A percentile compares a stretch with the other conserved stretches of the same genome.
phyloP scores from a whole-genome alignment of 64 coral and sea anemone genomes.

The Acropora tenuis region DNA sequence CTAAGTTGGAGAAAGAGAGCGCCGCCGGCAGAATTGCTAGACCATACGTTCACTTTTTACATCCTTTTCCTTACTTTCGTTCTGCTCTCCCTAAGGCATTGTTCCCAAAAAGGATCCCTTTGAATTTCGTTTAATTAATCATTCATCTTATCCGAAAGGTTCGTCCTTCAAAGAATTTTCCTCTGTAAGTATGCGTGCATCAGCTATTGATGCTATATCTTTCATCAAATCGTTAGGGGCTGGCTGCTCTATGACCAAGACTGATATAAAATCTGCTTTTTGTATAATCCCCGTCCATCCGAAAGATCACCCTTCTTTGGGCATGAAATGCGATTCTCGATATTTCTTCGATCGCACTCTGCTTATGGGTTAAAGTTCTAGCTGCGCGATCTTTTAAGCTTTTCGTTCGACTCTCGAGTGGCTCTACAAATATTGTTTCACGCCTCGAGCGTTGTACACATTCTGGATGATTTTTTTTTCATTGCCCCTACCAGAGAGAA shows the following conservation, averaged over 20 bases:
- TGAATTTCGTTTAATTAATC: too few relatives aligned
- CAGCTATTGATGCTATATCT: neutral
- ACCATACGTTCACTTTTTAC: too few relatives aligned
- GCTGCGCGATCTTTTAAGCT: neutral
- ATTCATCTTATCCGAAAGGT: too few relatives aligned
- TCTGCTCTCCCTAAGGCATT: too few relatives aligned
- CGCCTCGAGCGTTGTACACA: neutral
- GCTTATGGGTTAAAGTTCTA: neutral
- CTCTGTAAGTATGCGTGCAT: neutral
- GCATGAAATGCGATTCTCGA: neutral
- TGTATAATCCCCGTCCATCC: neutral
- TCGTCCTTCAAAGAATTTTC: neutral
- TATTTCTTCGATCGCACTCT: neutral
- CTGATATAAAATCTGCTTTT: neutral
- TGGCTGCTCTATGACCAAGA: neutral
- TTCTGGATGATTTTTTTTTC: neutral
- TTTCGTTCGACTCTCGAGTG: neutral
- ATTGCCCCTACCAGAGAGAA: neutral
- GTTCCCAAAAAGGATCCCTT: too few relatives aligned
- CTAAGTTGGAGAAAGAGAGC: too few relatives aligned
- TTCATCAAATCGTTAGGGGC: neutral
- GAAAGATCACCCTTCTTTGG: neutral
- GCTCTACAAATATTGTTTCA: neutral
- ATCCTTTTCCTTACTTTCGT: too few relatives aligned
- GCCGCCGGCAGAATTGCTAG: too few relatives aligned